A percentile compares a stretch with the other conserved stretches of the same genome.
These are phyloP conservation scores for Sinocyclocheilus maitianheensis DNA, from an alignment of 2,113 vertebrate genomes.

Conservation along the genomic window DNA sequence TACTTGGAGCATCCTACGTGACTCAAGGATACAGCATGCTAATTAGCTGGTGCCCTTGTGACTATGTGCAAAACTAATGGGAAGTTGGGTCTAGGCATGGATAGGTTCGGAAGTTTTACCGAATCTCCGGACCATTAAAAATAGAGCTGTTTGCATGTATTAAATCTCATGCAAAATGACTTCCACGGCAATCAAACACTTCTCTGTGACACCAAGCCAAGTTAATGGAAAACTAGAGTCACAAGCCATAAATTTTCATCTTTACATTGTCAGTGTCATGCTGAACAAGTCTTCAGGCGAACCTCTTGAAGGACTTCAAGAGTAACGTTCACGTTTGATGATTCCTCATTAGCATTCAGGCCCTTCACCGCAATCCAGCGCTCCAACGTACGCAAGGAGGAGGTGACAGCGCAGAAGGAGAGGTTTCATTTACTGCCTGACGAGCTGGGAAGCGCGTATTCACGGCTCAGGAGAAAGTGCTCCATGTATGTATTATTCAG, in stretches of 20 bases:
- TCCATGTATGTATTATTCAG: slow-evolving; percentile 47
- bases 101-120: background rate
- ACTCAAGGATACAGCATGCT: slow-evolving; percentile 54
- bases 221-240: slow-evolving; percentile 18
- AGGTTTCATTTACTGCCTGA: slow-evolving; percentile 47
- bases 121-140: slow-evolving; percentile 19
- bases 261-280: background rate
- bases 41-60: slow-evolving; percentile 49
- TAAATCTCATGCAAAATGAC: background rate
- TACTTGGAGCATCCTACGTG: slow-evolving; percentile 70
- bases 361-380: background rate
- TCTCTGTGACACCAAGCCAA: background rate
- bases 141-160: background rate
- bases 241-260: slow-evolving; percentile 10
- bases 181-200: background rate
- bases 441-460: slow-evolving; percentile 22
- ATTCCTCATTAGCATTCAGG: slow-evolving; percentile 45
- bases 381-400: background rate
- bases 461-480: slow-evolving; percentile 9
- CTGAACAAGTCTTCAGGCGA: slow-evolving; percentile 33
- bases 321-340: slow-evolving; percentile 33
- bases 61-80: slow-evolving; percentile 15
- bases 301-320: slow-evolving; percentile 47
- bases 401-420: slow-evolving; percentile 25
- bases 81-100: background rate